Evolutionary conservation across 2,797 vertebrate genomes (phyloP), one percentile per base, ranked within the genome.

Genomic region (Pantherophis alleghaniensis): DNA sequence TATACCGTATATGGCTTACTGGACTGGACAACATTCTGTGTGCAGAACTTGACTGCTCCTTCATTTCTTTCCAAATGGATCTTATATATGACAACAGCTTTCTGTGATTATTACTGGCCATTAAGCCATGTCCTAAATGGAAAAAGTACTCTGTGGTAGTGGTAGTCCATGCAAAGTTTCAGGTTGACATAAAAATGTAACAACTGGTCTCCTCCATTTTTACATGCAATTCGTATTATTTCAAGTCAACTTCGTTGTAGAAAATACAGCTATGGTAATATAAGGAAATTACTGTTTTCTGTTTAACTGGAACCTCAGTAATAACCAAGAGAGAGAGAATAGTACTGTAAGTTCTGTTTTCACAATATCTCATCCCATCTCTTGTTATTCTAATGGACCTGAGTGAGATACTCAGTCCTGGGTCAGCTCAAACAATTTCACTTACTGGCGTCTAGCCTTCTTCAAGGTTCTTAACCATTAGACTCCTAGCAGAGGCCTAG

Each of bases 391-490:
- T 91, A 55, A 83, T 42, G 37, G 60, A 47, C 86, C 42, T 91
- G 57, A 47, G 63, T 83, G 74, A 60, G 4, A 88, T 0, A 79
- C n/a, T 60, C 37, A 47, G 86, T 55, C 28, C 56, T 79, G 55
- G 28, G 28, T 7, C 61, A 91, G n/a, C 92, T 61, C 92, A 89
- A 87, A n/a, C 26, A 51, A 86, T 93, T 83, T 89, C 57, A 86
- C 87, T 93, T 91, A 91, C 87, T 93, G 91, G 86, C 66, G 83
- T 91, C 66, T 91, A 93, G 87, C 57, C 87, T 86, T 57, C 87
- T 89, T 51, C 93, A 93, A 91, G 69, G 51, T 93, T 37, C 90
- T 93, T 93, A 93, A 91, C 90, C 92, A 89, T 55, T 83, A 91
- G 69, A 56, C 90, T 89, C 57, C 90, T 91, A 93, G 90, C 69